These are phyloP conservation scores for Rhamphomyia laevipes DNA, from an alignment of 2,888 invertebrate species.

Conservation along the genomic window DNA sequence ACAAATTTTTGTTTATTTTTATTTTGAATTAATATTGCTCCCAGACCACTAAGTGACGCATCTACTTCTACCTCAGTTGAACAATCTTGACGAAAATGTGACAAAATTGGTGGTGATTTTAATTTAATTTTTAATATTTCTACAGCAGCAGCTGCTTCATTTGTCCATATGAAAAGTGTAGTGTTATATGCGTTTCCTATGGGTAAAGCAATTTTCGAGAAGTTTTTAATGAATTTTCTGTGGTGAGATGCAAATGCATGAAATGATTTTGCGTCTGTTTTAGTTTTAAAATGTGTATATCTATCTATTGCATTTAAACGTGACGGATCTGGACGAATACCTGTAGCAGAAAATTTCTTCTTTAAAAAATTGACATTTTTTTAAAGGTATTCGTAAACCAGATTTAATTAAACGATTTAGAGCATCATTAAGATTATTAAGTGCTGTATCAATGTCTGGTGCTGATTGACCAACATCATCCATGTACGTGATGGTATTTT, in stretches of 20 bases:
- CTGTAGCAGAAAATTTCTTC: slow-evolving; percentile 3
- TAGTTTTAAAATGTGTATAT: neutral
- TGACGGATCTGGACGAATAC: neutral
- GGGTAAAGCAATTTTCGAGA: slow-evolving; percentile 1
- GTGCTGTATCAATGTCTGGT: neutral
- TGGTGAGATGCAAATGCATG: slow-evolving; percentile 3
- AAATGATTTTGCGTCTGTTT: slow-evolving; percentile 2
- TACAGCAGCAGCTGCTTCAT: neutral
- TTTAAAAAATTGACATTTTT: slow-evolving; percentile 4
- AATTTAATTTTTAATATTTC: neutral
- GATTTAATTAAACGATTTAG: neutral
- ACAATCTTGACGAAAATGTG: neutral
- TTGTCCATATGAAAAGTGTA: slow-evolving; percentile 1
- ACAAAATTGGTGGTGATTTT: neutral
- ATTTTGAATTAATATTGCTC: neutral
- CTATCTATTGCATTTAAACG: neutral
- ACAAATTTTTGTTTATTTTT: neutral
- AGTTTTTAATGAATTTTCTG: slow-evolving; percentile 2
- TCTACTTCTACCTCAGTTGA: neutral
- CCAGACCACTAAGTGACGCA: neutral
- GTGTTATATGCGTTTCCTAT: slow-evolving; percentile 2
- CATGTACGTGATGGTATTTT: neutral
- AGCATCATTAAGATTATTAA: neutral
- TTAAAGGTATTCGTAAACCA: neutral
- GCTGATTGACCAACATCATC: slow-evolving; percentile 3